Evolutionary conservation across 2,888 invertebrate genomes (phyloP).

Genomic region (Chironomus riparius): DNA sequence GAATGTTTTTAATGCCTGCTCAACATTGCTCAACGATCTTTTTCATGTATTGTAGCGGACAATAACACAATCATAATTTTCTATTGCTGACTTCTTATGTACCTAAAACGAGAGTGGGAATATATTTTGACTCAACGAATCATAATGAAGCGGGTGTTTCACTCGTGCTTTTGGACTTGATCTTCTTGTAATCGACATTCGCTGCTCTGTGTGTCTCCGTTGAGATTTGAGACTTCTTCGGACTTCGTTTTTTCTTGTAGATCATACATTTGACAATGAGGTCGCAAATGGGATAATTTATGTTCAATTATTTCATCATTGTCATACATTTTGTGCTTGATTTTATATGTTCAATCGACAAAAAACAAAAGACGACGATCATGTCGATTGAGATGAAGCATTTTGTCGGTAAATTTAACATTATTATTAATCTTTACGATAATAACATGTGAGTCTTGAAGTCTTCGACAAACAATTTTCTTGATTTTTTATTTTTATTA

Average conservation of each 20-base stretch:
- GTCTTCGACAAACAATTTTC: too few relatives aligned
- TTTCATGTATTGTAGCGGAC: neutral
- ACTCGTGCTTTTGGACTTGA: neutral
- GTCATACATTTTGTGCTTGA: constrained; percentile 12
- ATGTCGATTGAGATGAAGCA: neutral
- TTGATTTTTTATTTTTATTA: too few relatives aligned
- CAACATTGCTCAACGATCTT: neutral
- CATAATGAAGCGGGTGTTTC: constrained; percentile 20
- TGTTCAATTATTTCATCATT: constrained; percentile 26
- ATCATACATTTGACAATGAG: constrained; percentile 18
- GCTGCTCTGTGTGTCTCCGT: neutral
- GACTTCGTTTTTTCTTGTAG: neutral
- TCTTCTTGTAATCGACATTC: neutral
- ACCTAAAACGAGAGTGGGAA: constrained; percentile 18
- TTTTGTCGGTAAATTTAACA: neutral
- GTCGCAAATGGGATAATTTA: constrained; percentile 16
- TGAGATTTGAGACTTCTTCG: too few relatives aligned
- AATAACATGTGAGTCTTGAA: neutral
- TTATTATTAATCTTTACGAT: neutral
- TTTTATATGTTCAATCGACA: neutral
- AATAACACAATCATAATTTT: neutral
- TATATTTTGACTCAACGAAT: constrained; percentile 26
- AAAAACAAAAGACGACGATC: neutral
- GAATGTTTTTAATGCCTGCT: too few relatives aligned
- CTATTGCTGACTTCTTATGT: neutral